Percentiles rank a stretch among this genome's conserved stretches.
Conservation (phyloP, 1,140 invertebrate genomes). For the Kradibia gibbosae region DNA sequence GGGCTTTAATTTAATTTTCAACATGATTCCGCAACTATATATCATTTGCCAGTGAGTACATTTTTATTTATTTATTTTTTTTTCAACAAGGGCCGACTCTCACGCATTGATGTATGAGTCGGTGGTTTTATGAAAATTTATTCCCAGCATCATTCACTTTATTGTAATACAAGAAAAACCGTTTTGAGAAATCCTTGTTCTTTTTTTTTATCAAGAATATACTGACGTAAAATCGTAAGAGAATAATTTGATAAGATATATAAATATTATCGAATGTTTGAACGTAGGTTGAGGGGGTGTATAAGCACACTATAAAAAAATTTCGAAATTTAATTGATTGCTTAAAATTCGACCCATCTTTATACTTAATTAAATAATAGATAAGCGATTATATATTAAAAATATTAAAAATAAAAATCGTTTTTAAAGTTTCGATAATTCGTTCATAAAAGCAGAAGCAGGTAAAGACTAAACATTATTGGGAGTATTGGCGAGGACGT, state of each 20-base stretch:
- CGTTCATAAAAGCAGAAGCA: not conserved
- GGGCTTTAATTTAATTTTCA: slow-evolving; percentile 50
- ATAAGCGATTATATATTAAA: too few relatives aligned
- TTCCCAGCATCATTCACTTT: slow-evolving; percentile 46
- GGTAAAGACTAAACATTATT: slow-evolving; percentile 13
- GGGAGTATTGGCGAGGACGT: not conserved
- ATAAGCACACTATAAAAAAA: too few relatives aligned
- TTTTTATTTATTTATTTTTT: slow-evolving; percentile 18
- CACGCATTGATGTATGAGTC: slow-evolving; percentile 28
- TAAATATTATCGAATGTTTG: too few relatives aligned
- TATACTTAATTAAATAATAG: too few relatives aligned
- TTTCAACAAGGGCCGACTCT: slow-evolving; percentile 2
- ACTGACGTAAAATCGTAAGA: too few relatives aligned
- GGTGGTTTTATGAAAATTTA: slow-evolving; percentile 49
- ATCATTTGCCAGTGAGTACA: slow-evolving; percentile 22
- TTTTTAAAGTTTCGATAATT: not conserved
- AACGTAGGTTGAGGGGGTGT: too few relatives aligned
- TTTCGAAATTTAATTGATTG: too few relatives aligned
- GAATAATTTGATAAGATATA: too few relatives aligned
- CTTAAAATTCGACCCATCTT: too few relatives aligned
- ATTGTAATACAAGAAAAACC: slow-evolving; percentile 27
- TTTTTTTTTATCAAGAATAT: not conserved
- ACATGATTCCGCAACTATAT: slow-evolving; percentile 47
- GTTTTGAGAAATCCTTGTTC: not conserved
- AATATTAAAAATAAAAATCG: not conserved